A percentile compares a stretch with the other conserved stretches of the same genome.
Conservation (phyloP, 2,888 invertebrate species). For the Oxytorus armatus region DNA sequence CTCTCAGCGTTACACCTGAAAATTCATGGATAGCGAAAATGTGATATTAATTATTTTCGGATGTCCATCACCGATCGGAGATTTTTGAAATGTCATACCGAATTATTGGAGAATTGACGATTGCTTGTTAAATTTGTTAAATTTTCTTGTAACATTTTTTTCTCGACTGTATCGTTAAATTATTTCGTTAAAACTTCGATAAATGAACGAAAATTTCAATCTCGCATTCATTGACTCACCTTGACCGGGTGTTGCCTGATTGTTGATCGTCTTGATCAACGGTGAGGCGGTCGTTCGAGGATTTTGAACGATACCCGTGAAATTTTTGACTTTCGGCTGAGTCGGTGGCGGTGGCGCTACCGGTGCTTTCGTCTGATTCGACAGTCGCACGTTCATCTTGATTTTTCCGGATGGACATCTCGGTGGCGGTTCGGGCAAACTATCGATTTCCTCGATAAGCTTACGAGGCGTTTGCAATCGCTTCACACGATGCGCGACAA, state of each 20-base stretch:
- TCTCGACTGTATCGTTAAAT: too few relatives aligned
- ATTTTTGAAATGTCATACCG: not conserved
- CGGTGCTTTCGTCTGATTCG: conserved; percentile 80
- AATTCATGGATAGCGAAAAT: conserved; percentile 33
- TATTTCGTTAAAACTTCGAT: not conserved
- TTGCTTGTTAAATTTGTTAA: not conserved
- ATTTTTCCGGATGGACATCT: conserved; percentile 89
- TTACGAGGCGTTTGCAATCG: conserved; percentile 90
- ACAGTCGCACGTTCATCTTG: conserved; percentile 86
- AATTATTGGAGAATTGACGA: not conserved
- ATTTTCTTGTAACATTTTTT: too few relatives aligned
- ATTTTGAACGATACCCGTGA: conserved; percentile 80
- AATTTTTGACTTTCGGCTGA: conserved; percentile 80
- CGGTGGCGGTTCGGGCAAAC: conserved; percentile 87
- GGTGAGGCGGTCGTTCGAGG: conserved; percentile 84
- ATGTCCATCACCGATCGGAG: not conserved
- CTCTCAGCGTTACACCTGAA: conserved; percentile 81
- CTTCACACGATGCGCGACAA: conserved; percentile 92
- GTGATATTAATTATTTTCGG: not conserved
- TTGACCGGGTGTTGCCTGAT: conserved; percentile 78
- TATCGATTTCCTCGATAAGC: conserved; percentile 90
- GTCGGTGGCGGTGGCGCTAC: conserved; percentile 70
- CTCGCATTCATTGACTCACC: conserved; percentile 72
- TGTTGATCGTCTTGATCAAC: conserved; percentile 80
- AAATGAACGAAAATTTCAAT: not conserved